Evolutionary conservation across 1,140 invertebrate species (phyloP).

Genomic region (Macrosteles quadrilineatus): DNA sequence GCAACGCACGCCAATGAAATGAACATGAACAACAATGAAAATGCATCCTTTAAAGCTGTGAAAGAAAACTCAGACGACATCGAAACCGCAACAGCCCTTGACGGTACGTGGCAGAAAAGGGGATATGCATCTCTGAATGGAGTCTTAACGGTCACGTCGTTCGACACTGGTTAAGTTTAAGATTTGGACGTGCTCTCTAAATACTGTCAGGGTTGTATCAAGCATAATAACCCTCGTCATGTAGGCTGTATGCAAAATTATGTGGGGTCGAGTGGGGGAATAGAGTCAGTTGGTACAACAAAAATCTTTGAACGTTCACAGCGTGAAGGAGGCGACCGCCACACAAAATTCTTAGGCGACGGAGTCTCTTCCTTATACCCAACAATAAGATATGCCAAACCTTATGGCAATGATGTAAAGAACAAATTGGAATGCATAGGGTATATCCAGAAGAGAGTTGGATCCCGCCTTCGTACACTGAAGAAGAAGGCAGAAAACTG

Average conservation of each 20-base stretch:
- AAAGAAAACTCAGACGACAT: not conserved
- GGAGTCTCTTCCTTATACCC: not conserved
- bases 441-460: not conserved
- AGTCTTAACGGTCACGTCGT: not conserved
- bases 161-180: not conserved
- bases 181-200: not conserved
- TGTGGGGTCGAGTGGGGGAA: not conserved
- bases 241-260: not conserved
- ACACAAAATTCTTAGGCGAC: not conserved
- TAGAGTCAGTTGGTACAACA: not conserved
- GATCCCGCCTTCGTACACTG: too few species aligned
- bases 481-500: too few species aligned
- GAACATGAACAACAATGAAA: too few species aligned
- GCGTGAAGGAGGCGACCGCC: not conserved
- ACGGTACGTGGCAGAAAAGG: conserved; percentile 30
- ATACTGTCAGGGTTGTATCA: not conserved
- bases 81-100: conserved; percentile 9
- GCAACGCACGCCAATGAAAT: too few species aligned
- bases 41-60: conserved; percentile 24
- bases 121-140: conserved; percentile 30
- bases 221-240: not conserved
- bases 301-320: not conserved
- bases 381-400: not conserved
- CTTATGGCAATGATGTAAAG: not conserved
- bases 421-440: not conserved